Conservation (phyloP, 1,140 invertebrate species). For the Sminthurides bifidus region DNA sequence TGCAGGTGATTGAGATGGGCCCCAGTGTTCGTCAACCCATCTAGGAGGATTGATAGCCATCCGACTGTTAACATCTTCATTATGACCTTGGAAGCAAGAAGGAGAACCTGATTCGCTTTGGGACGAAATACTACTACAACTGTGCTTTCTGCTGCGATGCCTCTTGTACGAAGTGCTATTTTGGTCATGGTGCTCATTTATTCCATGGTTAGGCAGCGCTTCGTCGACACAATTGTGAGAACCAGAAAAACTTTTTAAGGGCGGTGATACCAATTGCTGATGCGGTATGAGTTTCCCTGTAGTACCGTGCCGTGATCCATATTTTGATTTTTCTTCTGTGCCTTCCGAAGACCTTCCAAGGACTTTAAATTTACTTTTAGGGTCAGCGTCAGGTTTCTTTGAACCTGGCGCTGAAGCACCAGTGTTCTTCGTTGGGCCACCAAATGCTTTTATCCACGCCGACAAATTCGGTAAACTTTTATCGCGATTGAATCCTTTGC, state of each 20-base stretch:
- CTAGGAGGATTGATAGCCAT: slow-evolving; percentile 22
- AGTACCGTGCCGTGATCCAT: too few relatives aligned
- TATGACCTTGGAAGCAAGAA: background rate
- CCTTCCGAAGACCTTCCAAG: slow-evolving; percentile 20
- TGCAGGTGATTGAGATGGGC: slow-evolving; percentile 23
- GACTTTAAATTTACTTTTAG: slow-evolving; percentile 25
- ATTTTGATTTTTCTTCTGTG: background rate
- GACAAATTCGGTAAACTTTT: slow-evolving; percentile 71
- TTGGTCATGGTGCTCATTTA: too few relatives aligned
- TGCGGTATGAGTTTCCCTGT: too few relatives aligned
- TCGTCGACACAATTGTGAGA: background rate
- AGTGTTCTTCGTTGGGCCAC: slow-evolving; percentile 44
- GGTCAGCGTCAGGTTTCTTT: slow-evolving; percentile 10
- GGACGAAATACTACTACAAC: slow-evolving; percentile 25
- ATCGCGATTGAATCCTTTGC: slow-evolving; percentile 41
- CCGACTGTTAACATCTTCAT: slow-evolving; percentile 11
- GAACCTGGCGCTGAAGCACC: background rate
- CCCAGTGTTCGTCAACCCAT: slow-evolving; percentile 30
- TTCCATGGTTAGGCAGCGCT: too few relatives aligned
- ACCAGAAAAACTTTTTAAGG: background rate
- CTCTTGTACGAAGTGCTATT: slow-evolving; percentile 16
- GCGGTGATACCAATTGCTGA: too few relatives aligned
- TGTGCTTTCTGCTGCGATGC: slow-evolving; percentile 23
- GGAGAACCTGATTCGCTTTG: slow-evolving; percentile 29
- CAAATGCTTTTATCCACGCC: slow-evolving; percentile 82